These are phyloP conservation scores for Cephalotes varians DNA, from an alignment of 2,888 invertebrate species.

Conservation along the genomic window DNA sequence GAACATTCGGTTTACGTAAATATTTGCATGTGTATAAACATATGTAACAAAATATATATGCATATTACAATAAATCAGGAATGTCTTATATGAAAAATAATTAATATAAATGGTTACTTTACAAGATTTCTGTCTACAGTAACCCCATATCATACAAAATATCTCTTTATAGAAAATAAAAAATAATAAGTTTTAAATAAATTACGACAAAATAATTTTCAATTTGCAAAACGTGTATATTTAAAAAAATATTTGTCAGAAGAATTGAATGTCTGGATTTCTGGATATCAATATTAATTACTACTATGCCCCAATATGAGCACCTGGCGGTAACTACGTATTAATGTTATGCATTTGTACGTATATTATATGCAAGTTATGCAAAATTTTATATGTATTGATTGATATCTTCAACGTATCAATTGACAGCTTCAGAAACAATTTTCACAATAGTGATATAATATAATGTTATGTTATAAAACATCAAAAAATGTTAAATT, in stretches of 20 bases:
- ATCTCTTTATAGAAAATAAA: neutral
- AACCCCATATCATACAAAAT: neutral
- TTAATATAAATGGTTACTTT: neutral
- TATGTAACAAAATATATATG: neutral
- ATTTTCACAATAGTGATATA: constrained; percentile 20
- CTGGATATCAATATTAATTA: constrained; percentile 29
- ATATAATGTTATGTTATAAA: neutral
- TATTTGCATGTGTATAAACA: neutral
- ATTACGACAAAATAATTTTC: neutral
- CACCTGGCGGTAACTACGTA: neutral
- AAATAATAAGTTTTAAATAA: neutral
- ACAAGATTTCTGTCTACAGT: neutral
- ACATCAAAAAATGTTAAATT: neutral
- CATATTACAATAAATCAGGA: neutral
- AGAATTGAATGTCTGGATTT: neutral
- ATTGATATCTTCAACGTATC: neutral
- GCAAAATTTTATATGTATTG: neutral
- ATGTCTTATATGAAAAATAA: neutral
- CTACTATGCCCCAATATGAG: neutral
- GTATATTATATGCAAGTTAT: neutral
- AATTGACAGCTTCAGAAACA: neutral
- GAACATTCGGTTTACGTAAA: neutral
- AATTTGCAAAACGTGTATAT: neutral
- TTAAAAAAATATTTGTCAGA: neutral
- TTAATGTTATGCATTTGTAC: constrained; percentile 27